Conservation (phyloP, 2,888 invertebrate species). For the Ennomos erosarius region DNA sequence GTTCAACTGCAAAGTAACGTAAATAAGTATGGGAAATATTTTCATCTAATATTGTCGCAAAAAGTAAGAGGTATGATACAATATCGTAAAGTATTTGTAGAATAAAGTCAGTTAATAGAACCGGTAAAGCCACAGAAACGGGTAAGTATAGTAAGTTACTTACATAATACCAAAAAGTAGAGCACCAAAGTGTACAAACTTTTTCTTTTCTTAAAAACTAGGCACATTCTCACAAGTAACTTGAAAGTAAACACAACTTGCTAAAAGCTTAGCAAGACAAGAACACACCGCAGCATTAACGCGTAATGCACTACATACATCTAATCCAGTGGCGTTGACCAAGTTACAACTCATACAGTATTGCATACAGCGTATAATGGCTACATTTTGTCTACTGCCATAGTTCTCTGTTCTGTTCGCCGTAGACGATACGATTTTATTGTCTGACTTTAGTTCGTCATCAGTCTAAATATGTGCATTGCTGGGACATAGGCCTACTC, state of each 20-base stretch:
- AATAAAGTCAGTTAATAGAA: too few species aligned
- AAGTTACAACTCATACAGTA: conserved; percentile 40
- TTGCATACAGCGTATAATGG: conserved; percentile 42
- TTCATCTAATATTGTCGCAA: too few species aligned
- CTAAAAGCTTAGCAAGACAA: conserved; percentile 39
- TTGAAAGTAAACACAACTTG: conserved; percentile 14
- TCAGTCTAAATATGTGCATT: too few species aligned
- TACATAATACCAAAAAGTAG: too few species aligned
- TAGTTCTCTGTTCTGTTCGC: conserved; percentile 7
- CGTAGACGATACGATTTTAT: conserved; percentile 26
- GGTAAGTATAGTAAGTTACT: too few species aligned
- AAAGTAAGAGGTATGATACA: too few species aligned
- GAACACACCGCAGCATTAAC: conserved; percentile 35
- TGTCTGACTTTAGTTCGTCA: background rate
- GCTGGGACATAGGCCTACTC: too few species aligned
- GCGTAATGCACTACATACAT: conserved; percentile 40
- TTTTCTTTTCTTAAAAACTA: background rate
- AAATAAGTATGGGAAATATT: too few species aligned
- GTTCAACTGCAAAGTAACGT: too few species aligned
- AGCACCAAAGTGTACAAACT: too few species aligned
- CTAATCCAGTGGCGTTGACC: conserved; percentile 36
- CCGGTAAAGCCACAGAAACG: too few species aligned
- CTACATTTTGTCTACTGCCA: conserved; percentile 44
- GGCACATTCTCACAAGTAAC: conserved; percentile 6
- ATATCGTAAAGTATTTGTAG: too few species aligned